phyloP scores from a whole-genome alignment of 2,113 vertebrate species.

The Leucoraja erinaceus region DNA sequence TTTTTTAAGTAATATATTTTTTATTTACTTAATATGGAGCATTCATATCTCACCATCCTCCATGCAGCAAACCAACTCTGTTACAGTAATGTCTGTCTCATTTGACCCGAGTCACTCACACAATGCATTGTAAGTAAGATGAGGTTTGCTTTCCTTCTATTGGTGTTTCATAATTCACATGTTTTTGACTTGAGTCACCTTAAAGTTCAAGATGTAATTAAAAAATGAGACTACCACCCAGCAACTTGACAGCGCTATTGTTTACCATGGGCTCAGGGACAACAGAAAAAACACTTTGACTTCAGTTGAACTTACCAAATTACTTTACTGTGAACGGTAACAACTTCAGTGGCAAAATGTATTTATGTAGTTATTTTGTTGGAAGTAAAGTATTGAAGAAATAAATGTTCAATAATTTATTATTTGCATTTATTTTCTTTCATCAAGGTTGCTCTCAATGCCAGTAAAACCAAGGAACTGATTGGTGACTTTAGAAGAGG shows the following conservation, averaged over 20 bases:
- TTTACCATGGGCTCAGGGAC: neutral
- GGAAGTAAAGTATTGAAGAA: neutral
- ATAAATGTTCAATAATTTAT: neutral
- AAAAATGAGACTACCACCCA: neutral
- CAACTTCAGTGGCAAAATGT: neutral
- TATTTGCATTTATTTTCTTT: neutral
- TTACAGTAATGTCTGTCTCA: neutral
- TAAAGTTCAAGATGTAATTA: neutral
- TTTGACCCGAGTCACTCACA: neutral
- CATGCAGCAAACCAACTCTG: neutral
- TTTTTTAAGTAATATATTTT: neutral
- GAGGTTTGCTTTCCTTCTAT: neutral
- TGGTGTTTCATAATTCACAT: neutral
- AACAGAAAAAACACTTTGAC: neutral
- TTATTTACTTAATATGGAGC: no score
- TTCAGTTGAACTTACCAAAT: neutral
- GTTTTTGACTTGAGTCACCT: neutral
- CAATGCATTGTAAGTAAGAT: neutral
- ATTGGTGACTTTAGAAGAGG: no score
- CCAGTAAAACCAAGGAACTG: no score
- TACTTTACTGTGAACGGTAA: neutral
- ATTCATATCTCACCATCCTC: no score
- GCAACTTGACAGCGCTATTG: neutral
- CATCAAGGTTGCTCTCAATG: neutral
- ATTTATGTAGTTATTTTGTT: neutral